Percentiles rank a stretch among this genome's conserved stretches.
phyloP scores from a whole-genome alignment of 2,113 vertebrate genomes.

The Apteryx mantelli region DNA sequence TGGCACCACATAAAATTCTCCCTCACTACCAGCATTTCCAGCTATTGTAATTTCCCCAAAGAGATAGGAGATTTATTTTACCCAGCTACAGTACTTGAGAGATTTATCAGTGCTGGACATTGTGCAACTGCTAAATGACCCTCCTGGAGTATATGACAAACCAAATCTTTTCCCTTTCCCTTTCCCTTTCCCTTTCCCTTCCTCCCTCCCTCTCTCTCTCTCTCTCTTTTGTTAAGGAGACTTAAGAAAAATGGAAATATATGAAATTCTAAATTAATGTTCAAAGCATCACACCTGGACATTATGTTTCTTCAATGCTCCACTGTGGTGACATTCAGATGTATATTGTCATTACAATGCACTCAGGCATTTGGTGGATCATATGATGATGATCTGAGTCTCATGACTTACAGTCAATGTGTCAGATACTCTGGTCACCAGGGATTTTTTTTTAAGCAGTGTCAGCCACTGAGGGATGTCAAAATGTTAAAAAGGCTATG shows the following conservation, averaged over 20 bases:
- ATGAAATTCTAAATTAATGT: not conserved
- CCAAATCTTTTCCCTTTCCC: not conserved
- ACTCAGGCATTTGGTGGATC: not conserved
- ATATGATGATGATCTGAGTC: slow-evolving; percentile 42
- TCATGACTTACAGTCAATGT: slow-evolving; percentile 21
- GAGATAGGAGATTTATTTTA: slow-evolving; percentile 39
- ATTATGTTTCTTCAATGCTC: not conserved
- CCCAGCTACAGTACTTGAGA: not conserved
- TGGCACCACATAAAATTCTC: slow-evolving; percentile 12
- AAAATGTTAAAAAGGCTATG: slow-evolving; percentile 45
- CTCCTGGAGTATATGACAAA: not conserved
- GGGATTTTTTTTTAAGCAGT: slow-evolving; percentile 22
- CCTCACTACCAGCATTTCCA: not conserved
- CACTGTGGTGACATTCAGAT: not conserved
- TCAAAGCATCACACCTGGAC: not conserved
- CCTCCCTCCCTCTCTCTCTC: accelerated
- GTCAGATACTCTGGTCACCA: not conserved
- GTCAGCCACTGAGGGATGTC: slow-evolving; percentile 54
- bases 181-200: too few relatives aligned
- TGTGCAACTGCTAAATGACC: slow-evolving; percentile 7
- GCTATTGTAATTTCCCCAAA: slow-evolving; percentile 40
- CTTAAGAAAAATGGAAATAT: not conserved
- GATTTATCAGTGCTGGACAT: slow-evolving; percentile 39
- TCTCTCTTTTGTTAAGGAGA: not conserved
- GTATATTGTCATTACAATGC: not conserved